Evolutionary conservation across 2,888 invertebrate species (phyloP).

Genomic region (Salpingus planirostris): DNA sequence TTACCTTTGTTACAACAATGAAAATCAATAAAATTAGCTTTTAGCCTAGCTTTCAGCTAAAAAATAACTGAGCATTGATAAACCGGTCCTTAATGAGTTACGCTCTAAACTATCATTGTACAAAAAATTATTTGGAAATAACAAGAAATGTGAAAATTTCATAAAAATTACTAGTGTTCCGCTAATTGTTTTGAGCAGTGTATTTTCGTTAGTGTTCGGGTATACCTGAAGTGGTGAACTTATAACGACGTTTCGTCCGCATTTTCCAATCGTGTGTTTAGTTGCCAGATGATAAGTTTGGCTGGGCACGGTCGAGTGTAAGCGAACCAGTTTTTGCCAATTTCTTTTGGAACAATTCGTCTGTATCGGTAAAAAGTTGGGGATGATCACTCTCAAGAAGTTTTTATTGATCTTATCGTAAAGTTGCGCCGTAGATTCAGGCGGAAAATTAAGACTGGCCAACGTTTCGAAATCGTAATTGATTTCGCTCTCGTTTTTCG

Average conservation of each 20-base stretch:
- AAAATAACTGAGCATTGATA: too few species aligned
- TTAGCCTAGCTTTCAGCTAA: too few species aligned
- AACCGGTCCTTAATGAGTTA: too few species aligned
- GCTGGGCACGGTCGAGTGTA: conserved; percentile 51
- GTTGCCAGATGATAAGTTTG: conserved; percentile 59
- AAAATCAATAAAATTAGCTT: too few species aligned
- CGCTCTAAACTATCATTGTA: too few species aligned
- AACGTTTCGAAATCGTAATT: conserved; percentile 36
- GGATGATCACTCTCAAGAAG: conserved; percentile 54
- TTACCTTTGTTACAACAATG: too few species aligned
- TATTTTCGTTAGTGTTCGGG: too few species aligned
- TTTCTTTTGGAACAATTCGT: conserved; percentile 57
- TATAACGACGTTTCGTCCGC: conserved; percentile 50
- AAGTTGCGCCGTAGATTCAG: conserved; percentile 47
- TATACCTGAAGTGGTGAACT: conserved; percentile 67
- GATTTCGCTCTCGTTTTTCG: conserved; percentile 16
- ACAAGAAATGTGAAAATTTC: too few species aligned
- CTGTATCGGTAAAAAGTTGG: conserved; percentile 54
- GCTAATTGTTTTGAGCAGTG: too few species aligned
- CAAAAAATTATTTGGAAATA: too few species aligned
- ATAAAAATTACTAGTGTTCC: too few species aligned
- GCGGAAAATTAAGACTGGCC: conserved; percentile 41
- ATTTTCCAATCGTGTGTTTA: conserved; percentile 52
- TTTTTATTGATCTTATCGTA: conserved; percentile 58
- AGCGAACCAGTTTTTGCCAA: conserved; percentile 53